Evolutionary conservation across 2,797 vertebrate species (phyloP), one percentile per base, ranked within the genome.

Genomic region (Leuciscus waleckii): DNA sequence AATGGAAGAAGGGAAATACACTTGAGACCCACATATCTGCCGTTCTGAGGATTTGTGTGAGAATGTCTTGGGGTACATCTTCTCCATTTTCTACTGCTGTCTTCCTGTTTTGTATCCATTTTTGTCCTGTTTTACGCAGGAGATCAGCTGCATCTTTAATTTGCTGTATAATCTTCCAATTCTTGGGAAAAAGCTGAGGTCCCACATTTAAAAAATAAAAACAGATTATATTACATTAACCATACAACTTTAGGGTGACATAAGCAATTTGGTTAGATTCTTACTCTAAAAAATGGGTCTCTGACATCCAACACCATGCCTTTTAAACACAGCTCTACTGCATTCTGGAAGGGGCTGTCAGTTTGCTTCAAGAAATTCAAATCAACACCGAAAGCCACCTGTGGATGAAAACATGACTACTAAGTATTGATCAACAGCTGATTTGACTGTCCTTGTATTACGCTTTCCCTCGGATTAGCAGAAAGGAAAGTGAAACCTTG

Each of bases 341-440:
- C 97, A 0, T 88, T 92, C 0, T 96, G 95, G 71, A 99, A 94
- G 17, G 94, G 93, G 0, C 93, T 94, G 83, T 92, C 92, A 46
- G 81, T 91, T 0, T 94, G 87, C 0, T 87, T 90, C 80, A 97
- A 83, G 5, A 95, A 90, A 4, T 97, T 95, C 79, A 97, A 90
- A 85, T 98, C 96, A 88, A 98, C 93, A 26, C 97, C 97, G 85
- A 98, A 99, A 0, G 96, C 97, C 74, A 95, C 95, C 97, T 99
- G 88, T 37, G 5, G 7, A 77, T 74, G 4, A 75, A 84, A 71
- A 43, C 3, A 35, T 39, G 8, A 79, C 0, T 14, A 26, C 21
- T 51, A 7, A 54, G 21, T 10, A 79, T 23, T 83, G 46, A 51
- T 32, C 1, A 84, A 76, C 49, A 84, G 21, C 23, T 37, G 6